phyloP scores from a whole-genome alignment of 2,888 invertebrate genomes.

The Meteorus cinctellus region DNA sequence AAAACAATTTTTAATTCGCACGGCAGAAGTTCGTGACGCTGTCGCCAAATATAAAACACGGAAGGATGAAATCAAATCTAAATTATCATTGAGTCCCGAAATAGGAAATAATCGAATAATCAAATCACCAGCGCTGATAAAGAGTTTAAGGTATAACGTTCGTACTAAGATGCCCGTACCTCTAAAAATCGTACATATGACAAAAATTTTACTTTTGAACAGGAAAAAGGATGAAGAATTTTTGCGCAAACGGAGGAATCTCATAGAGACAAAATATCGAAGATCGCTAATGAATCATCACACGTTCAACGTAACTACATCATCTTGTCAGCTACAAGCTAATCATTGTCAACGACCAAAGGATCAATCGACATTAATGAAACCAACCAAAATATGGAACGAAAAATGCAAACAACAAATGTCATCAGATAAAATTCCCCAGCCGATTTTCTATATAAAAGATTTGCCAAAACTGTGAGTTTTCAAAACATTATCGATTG shows the following conservation, averaged over 20 bases:
- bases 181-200: conserved; percentile 17
- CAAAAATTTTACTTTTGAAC: conserved; percentile 19
- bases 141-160: conserved; percentile 58
- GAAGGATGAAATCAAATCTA: conserved; percentile 50
- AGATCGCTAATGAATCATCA: neutral
- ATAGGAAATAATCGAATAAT: conserved; percentile 31
- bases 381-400: conserved; percentile 65
- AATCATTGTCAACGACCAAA: conserved; percentile 28
- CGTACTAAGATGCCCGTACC: neutral
- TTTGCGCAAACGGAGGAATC: conserved; percentile 56
- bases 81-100: neutral
- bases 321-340: neutral
- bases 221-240: conserved; percentile 65
- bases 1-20: conserved; percentile 53
- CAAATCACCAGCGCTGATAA: conserved; percentile 50
- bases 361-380: conserved; percentile 60
- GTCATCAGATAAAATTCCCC: conserved; percentile 28
- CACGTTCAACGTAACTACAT: neutral
- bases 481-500: neutral
- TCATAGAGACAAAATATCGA: conserved; percentile 46
- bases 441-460: conserved; percentile 61
- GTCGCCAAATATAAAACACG: conserved; percentile 47
- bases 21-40: conserved; percentile 41
- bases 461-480: conserved; percentile 65
- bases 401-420: conserved; percentile 58